Evolutionary conservation across 2,113 vertebrate genomes (phyloP), one percentile per base, ranked within the genome.

Genomic region (Bufo bufo): DNA sequence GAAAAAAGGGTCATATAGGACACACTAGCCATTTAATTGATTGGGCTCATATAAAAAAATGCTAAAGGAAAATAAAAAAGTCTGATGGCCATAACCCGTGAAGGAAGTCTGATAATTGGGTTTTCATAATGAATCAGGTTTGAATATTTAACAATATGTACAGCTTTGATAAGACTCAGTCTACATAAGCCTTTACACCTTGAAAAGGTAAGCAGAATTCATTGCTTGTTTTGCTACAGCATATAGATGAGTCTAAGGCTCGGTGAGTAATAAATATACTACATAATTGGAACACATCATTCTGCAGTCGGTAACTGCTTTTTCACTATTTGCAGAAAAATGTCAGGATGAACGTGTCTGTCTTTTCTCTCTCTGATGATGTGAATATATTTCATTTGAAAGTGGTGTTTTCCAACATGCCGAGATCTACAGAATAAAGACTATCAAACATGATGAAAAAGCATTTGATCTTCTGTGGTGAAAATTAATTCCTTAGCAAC

Each of bases 401-500:
- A 20, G 59, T 17, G 20, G 58, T 85, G 65, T 58, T 85, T 77
- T 12, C 71, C 11, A 72, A 84, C 66, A 84, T 74, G 50, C n/a
- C 14, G 33, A 85, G 84, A 85, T 66, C 20, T 69, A 56, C 8
- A 84, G 78, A 59, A 81, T 45, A 23, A 58, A 9, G 66, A 54
- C 33, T 74, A 85, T 85, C n/a, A 86, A 80, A 79, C 4, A 14
- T 43, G 47, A 23, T 66, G 6, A 6, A 69, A 54, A 86, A 7
- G 12, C 75, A 77, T 79, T 87, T 85, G 71, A 85, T 80, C 47
- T 80, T 50, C 47, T 80, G 17, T 54, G 45, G 56, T 61, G 43
- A 52, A 75, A 78, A 77, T 52, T 63, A 78, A 77, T 86, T 77
- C 74, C 58, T 66, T 78, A 65, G 52, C 71, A 86, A 63, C 72